phyloP scores from a whole-genome alignment of 1,140 invertebrate genomes.

The Drosophila sulfurigaster region DNA sequence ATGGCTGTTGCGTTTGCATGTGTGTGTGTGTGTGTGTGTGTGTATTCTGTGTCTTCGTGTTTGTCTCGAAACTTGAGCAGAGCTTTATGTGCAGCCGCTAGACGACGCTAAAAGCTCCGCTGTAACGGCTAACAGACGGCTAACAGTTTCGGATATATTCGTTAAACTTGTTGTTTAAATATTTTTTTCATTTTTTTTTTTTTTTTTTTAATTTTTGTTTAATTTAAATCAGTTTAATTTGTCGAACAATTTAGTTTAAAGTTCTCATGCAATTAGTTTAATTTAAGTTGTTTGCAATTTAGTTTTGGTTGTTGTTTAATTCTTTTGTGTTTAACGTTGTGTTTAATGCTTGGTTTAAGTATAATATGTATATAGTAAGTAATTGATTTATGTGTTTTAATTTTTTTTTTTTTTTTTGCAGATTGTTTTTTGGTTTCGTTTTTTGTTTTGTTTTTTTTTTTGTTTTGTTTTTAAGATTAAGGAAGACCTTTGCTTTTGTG shows the following conservation, averaged over 20 bases:
- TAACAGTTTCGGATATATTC: slow-evolving; percentile 27
- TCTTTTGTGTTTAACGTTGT: slow-evolving; percentile 15
- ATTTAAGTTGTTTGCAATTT: slow-evolving; percentile 6
- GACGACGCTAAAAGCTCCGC: slow-evolving; percentile 62
- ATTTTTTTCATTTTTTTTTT: neutral
- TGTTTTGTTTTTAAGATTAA: slow-evolving; percentile 54
- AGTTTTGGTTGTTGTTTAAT: slow-evolving; percentile 18
- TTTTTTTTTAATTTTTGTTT: neutral
- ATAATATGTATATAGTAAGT: slow-evolving; percentile 34
- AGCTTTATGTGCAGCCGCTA: slow-evolving; percentile 66
- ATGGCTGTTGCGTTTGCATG: neutral
- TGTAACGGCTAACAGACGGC: slow-evolving; percentile 28
- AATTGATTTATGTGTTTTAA: slow-evolving; percentile 25
- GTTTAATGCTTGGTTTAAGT: slow-evolving; percentile 22
- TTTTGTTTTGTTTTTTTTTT: slow-evolving; percentile 21
- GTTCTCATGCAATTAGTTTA: slow-evolving; percentile 36
- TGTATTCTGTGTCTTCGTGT: neutral
- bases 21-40: neutral
- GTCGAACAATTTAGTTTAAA: slow-evolving; percentile 20
- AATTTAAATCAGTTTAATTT: slow-evolving; percentile 30
- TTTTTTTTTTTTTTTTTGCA: slow-evolving; percentile 24
- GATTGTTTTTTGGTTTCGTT: slow-evolving; percentile 3
- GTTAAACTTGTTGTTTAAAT: slow-evolving; percentile 3
- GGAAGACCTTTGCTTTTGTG: slow-evolving; percentile 66
- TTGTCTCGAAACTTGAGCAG: slow-evolving; percentile 28